Evolutionary conservation across 2,797 vertebrate genomes (phyloP).

Genomic region (Oreochromis grahami): DNA sequence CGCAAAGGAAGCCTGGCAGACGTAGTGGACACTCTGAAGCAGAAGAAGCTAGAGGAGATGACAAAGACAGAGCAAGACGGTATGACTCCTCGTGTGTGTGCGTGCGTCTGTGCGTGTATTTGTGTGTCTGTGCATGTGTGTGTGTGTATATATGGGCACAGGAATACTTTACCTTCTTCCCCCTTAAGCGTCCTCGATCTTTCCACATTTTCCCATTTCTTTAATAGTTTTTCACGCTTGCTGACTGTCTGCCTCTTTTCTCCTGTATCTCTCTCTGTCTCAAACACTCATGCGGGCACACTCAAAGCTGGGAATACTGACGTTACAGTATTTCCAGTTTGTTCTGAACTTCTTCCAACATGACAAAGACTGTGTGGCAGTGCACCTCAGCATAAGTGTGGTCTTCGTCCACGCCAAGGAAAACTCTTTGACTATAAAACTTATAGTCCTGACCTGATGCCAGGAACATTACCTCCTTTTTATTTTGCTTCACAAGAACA

Average conservation of each 20-base stretch:
- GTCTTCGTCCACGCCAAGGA: conserved; percentile 68
- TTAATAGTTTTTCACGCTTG: conserved; percentile 14
- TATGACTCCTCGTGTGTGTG: conserved; percentile 66
- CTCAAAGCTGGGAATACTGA: conserved; percentile 65
- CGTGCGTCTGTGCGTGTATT: not conserved
- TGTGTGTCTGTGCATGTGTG: not conserved
- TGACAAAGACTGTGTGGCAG: conserved; percentile 78
- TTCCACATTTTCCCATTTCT: conserved; percentile 3
- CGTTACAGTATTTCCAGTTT: conserved; percentile 77
- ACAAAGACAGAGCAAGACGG: conserved; percentile 98
- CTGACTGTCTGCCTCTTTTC: conserved; percentile 6
- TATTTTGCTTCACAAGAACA: conserved; percentile 65
- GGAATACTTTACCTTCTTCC: conserved; percentile 1
- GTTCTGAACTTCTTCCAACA: conserved; percentile 75
- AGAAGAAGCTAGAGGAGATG: conserved; percentile 99
- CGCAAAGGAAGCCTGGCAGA: conserved; percentile 99
- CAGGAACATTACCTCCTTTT: conserved; percentile 79
- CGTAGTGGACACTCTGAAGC: conserved; percentile 98
- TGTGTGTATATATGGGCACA: not conserved
- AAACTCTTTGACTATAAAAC: conserved; percentile 77
- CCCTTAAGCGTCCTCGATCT: not conserved
- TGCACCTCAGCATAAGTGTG: conserved; percentile 73
- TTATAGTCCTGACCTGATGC: conserved; percentile 62
- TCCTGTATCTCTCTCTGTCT: conserved; percentile 28
- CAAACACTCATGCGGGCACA: conserved; percentile 13